phyloP scores from a whole-genome alignment of 2,113 vertebrate species.

The Lophotis ruficrista region DNA sequence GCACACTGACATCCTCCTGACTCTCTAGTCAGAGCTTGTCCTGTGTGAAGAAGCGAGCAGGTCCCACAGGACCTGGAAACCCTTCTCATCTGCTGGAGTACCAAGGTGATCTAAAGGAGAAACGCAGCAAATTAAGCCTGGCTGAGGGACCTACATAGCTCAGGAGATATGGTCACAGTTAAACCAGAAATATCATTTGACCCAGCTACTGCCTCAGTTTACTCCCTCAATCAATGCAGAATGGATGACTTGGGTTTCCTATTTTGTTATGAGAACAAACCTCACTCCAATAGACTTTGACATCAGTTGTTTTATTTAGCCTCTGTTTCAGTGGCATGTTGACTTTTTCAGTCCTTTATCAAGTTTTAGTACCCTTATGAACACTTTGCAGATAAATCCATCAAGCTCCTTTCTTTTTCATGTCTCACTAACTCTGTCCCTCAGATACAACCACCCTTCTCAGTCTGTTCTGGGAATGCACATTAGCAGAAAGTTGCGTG shows the following conservation, averaged over 20 bases:
- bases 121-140: background rate
- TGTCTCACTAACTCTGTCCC: conserved; percentile 27
- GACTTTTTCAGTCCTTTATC: background rate
- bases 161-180: background rate
- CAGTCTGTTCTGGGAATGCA: background rate
- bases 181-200: background rate
- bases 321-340: background rate
- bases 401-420: conserved; percentile 17
- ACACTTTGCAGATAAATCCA: background rate
- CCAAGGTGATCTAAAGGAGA: background rate
- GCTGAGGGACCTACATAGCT: background rate
- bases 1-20: background rate
- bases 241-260: background rate
- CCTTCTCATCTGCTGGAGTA: background rate
- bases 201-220: background rate
- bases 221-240: background rate
- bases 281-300: background rate
- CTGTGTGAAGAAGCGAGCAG: background rate
- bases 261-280: background rate
- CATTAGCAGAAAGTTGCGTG: background rate
- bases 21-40: background rate
- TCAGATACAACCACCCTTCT: background rate
- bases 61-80: background rate
- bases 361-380: background rate
- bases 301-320: background rate